These are phyloP conservation scores for Sapayoa aenigma DNA, from an alignment of 2,113 vertebrate genomes.

Conservation along the genomic window DNA sequence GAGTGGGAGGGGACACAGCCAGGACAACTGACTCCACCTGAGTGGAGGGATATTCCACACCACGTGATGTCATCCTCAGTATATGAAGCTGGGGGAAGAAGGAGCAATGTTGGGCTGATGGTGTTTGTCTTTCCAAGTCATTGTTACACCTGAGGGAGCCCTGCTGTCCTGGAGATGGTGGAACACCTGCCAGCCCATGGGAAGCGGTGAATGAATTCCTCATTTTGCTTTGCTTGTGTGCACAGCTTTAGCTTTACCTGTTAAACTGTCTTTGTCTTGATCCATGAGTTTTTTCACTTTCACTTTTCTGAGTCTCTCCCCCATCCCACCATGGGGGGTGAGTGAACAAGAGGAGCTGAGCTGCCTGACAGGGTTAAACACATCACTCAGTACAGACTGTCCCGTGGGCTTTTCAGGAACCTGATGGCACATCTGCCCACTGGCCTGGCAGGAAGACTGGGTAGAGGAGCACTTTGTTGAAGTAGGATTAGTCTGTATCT, in stretches of 20 bases:
- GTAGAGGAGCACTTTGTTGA: background rate
- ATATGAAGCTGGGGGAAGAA: background rate
- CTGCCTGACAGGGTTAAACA: background rate
- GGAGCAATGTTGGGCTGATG: background rate
- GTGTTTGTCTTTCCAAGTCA: background rate
- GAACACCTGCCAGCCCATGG: background rate
- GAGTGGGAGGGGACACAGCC: background rate
- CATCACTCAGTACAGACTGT: background rate
- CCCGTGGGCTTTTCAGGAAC: background rate
- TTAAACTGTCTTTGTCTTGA: background rate
- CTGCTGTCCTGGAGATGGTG: background rate
- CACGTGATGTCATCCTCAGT: background rate
- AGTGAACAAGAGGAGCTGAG: background rate
- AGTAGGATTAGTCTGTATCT: background rate
- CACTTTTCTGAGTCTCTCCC: background rate
- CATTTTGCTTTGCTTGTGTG: background rate
- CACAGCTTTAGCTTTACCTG: background rate
- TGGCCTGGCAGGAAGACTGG: background rate
- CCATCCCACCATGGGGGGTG: background rate
- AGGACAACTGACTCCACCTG: background rate
- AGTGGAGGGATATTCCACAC: background rate
- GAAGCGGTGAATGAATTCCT: background rate
- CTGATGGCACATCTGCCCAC: background rate
- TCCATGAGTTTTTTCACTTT: background rate
- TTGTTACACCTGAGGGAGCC: accelerated